Percentiles rank a stretch among this genome's conserved stretches.
Conservation (phyloP, 2,113 vertebrate species). For the Ceyx melanurus region DNA sequence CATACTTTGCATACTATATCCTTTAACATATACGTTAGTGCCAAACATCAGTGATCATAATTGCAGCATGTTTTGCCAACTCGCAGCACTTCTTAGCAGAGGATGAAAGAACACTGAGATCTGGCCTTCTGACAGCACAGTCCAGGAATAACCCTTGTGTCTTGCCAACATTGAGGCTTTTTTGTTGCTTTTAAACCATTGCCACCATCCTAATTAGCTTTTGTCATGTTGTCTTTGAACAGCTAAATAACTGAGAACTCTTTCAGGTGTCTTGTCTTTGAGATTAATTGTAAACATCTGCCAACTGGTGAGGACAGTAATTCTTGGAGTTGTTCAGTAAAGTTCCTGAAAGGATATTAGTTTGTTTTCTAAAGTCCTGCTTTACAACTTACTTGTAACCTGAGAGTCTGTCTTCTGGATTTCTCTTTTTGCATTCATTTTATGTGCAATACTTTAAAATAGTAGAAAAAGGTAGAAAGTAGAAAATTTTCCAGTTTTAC, state of each 20-base stretch:
- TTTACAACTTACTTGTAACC: neutral
- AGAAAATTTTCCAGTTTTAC: neutral
- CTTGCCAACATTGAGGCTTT: neutral
- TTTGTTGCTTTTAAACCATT: neutral
- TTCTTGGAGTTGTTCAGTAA: neutral
- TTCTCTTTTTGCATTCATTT: neutral
- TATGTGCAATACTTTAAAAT: neutral
- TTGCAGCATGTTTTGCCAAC: neutral
- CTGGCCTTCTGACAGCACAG: neutral
- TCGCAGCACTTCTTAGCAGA: neutral
- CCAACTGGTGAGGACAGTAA: neutral
- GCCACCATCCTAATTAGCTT: neutral
- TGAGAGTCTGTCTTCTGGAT: neutral
- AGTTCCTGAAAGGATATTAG: neutral
- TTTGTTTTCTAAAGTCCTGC: neutral
- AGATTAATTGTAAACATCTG: slow-evolving; percentile 12
- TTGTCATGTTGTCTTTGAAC: neutral
- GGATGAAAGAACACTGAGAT: neutral
- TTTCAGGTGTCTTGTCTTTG: neutral
- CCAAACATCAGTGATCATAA: neutral
- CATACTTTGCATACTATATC: neutral
- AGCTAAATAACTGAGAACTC: neutral
- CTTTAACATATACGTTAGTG: neutral
- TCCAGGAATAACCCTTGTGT: neutral
- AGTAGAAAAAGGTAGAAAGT: neutral